Evolutionary conservation across 2,113 vertebrate genomes (phyloP).

Genomic region (Rhagologus leucostigma): DNA sequence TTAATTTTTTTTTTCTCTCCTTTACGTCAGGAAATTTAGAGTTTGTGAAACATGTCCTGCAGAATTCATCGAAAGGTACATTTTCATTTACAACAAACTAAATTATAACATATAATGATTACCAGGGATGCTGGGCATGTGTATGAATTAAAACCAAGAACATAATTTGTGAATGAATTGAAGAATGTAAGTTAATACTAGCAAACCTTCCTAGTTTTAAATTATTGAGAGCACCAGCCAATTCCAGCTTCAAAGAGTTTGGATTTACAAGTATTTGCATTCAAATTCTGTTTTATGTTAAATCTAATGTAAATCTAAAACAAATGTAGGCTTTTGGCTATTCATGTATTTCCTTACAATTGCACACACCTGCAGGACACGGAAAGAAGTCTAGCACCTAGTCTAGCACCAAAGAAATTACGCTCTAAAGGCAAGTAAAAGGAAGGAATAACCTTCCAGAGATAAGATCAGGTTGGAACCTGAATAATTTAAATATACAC

Average conservation of each 20-base stretch:
- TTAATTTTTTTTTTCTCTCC: neutral
- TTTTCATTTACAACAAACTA: neutral
- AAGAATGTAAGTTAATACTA: conserved; percentile 4
- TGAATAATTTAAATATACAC: neutral
- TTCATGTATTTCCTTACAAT: neutral
- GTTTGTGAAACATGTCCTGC: neutral
- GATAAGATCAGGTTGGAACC: neutral
- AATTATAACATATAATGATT: neutral
- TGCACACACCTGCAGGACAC: neutral
- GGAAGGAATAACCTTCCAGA: neutral
- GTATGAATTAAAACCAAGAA: neutral
- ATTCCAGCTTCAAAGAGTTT: neutral
- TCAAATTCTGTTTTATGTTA: neutral
- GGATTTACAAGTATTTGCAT: conserved; percentile 42
- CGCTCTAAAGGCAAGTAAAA: neutral
- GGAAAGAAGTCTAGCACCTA: neutral
- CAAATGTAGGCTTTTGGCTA: neutral
- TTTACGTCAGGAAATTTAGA: neutral
- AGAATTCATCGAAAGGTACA: neutral
- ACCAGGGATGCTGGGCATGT: neutral
- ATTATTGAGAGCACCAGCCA: neutral
- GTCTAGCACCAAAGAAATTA: neutral
- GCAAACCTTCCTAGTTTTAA: neutral
- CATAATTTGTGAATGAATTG: neutral
- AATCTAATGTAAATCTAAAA: neutral